phyloP scores from a whole-genome alignment of 2,888 invertebrate species.

The Dicyrtomina minuta region DNA sequence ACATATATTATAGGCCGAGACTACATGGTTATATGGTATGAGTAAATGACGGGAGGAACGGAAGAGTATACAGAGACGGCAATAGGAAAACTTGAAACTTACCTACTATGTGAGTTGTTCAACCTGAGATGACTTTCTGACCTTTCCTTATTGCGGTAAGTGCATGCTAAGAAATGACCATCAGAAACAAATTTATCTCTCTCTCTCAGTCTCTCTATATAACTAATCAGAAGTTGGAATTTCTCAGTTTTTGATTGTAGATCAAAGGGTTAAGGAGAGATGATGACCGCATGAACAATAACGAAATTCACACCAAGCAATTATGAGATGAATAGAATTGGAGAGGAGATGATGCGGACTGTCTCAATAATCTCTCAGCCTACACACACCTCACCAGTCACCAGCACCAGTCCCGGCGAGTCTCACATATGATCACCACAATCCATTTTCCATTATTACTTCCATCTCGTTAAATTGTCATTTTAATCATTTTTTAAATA shows the following conservation, averaged over 20 bases:
- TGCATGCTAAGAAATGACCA: conserved; percentile 10
- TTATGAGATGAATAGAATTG: neutral
- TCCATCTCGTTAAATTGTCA: neutral
- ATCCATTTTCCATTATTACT: neutral
- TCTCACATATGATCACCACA: neutral
- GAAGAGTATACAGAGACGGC: too few relatives aligned
- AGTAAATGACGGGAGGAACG: neutral
- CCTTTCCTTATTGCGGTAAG: conserved; percentile 22
- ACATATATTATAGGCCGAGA: too few relatives aligned
- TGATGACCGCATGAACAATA: conserved; percentile 26
- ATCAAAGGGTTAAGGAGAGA: conserved; percentile 28
- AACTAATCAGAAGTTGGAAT: conserved; percentile 1
- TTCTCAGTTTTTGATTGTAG: neutral
- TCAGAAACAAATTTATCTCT: conserved; percentile 9
- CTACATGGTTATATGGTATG: neutral
- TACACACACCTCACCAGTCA: neutral
- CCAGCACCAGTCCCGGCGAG: neutral
- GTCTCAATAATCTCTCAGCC: neutral
- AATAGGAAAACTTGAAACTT: conserved; percentile 26
- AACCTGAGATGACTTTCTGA: conserved; percentile 37
- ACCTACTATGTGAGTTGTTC: conserved; percentile 12
- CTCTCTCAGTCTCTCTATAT: too few relatives aligned
- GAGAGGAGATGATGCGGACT: neutral
- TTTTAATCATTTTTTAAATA: neutral
- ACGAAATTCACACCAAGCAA: neutral